Base-by-base conservation (phyloP, 2,113 vertebrate genomes). In the cat (Felis catus) region DNA sequence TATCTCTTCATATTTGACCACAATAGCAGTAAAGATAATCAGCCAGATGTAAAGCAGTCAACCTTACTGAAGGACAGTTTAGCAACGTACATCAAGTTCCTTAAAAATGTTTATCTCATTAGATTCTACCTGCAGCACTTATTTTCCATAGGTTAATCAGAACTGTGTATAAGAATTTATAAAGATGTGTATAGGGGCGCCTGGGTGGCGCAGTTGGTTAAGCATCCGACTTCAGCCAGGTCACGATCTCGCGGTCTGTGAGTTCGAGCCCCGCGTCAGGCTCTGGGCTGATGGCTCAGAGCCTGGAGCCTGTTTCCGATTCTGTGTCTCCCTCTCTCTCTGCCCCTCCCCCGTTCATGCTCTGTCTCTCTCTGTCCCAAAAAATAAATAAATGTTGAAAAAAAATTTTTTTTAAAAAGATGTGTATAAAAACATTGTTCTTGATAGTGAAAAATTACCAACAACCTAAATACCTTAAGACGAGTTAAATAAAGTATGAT, bases 61-160 rank as follows among this genome's bases (percentile, higher is more conserved):
- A 4, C 12, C 45, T 58, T 81, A 63, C 41, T 89, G 21, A 81
- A 74, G 51, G 15, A 23, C 78, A 83, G 1, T 78, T 92, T 87
- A 82, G 66, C 88, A 82, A 3, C 51, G 2, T 82, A 45, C 19
- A 48, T 73, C 63, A 74, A 90, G 39, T 76, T 70, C 39, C 29
- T 76, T 93, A 84, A 87, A 95, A 92, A 92, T 84, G 23, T 87
- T 79, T 88, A 91, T 91, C 61, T 93, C 45, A 80, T 83, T 88
- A 58, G 31, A 65, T 82, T 21, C 53, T 71, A n/a, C 45, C 71
- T 79, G 23, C 7, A 61, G 13, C n/a, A 79, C 79, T 79, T 90
- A 79, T 87, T 90, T 83, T 92, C 90, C 48, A 81, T 93, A 63
- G 80, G 51, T 41, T 89, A 71, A n/a, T 78, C 12, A 91, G 33